Percentiles rank a stretch among this genome's conserved stretches.
Evolutionary conservation across 92 coral and sea anemone species (phyloP).

Genomic region (Blastomussa wellsi): DNA sequence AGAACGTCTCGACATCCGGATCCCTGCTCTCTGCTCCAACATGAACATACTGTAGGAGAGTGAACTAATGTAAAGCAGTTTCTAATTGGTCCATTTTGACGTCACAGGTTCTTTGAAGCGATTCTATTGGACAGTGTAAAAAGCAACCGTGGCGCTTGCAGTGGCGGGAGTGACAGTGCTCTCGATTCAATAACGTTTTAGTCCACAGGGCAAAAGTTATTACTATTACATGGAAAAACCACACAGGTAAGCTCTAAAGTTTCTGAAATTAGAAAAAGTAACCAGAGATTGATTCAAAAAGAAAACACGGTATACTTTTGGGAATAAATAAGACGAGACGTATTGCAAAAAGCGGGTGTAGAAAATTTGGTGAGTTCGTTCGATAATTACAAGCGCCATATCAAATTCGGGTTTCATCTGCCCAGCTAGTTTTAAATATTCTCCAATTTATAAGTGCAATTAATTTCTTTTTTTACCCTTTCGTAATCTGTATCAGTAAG

Average conservation of each 20-base stretch:
- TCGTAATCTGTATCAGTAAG: not conserved
- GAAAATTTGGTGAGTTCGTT: not conserved
- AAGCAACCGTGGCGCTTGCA: constrained; percentile 4
- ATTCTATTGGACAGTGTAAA: constrained; percentile 43
- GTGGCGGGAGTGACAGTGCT: not conserved
- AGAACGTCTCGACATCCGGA: no score
- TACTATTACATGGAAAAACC: constrained; percentile 44
- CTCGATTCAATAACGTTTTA: not conserved
- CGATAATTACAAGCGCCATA: not conserved
- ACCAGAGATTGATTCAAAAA: not conserved
- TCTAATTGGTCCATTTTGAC: constrained; percentile 53
- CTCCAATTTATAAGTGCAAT: not conserved
- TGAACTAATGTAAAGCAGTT: constrained; percentile 5
- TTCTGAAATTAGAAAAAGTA: not conserved
- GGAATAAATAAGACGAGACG: not conserved
- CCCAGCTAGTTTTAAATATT: not conserved
- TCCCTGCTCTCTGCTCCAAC: no score
- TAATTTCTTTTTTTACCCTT: not conserved
- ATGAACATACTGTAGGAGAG: not conserved
- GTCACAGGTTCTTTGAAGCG: constrained; percentile 52
- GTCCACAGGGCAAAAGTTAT: not conserved
- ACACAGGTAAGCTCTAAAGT: constrained; percentile 20
- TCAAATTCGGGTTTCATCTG: not conserved
- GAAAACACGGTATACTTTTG: not conserved
- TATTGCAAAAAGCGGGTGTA: not conserved